Base-by-base conservation (phyloP, 2,113 vertebrate species). In the Solenodon paradoxus region DNA sequence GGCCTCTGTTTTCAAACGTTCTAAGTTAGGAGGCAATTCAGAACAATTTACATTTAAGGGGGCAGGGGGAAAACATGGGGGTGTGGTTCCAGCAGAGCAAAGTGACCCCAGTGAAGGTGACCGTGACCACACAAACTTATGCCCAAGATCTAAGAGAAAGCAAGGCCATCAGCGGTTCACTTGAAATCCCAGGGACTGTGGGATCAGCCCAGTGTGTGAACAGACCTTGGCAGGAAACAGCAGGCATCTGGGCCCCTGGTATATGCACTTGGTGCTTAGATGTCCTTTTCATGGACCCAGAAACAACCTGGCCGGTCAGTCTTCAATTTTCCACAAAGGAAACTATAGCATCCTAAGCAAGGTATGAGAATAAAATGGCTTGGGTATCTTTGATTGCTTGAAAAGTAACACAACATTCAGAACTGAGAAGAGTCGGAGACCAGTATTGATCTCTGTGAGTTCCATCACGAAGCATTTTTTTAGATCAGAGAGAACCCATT, bases 251-350 rank as follows among this genome's bases (percentile, higher is more conserved):
- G 12, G 28, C 42, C 32, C 1, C 5, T 1, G 12, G 64, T 19
- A 2, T 32, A 35, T 3, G 5, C 12, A 13, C 13, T 26, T n/a
- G 57, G 45, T 0, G 0, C 35, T 12, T 8, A 4, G 2, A 3
- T 10, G 17, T 12, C 5, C 11, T 69, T 38, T 57, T 11, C 15
- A 3, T 42, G 38, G 5, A 45, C 55, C 38, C n/a, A 79, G 57
- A 75, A 74, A 53, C 26, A 9, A 22, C 28, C 9, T n/a, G 28
- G 12, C 4, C 72, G 28, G 51, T 47, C 15, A n/a, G 24, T 47
- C 90, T 81, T 38, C 9, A n/a, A 9, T 32, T n/a, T 47, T 17
- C 49, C 53, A 88, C 49, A 32, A 38, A 88, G 19, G 66, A 80
- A 69, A 64, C 12, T 22, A 6, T 8, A 74, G 45, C 66, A 4